A percentile compares a stretch with the other conserved stretches of the same genome.
These are phyloP conservation scores for Ormyrus nitidulus DNA, from an alignment of 2,888 invertebrate genomes.

Conservation along the genomic window DNA sequence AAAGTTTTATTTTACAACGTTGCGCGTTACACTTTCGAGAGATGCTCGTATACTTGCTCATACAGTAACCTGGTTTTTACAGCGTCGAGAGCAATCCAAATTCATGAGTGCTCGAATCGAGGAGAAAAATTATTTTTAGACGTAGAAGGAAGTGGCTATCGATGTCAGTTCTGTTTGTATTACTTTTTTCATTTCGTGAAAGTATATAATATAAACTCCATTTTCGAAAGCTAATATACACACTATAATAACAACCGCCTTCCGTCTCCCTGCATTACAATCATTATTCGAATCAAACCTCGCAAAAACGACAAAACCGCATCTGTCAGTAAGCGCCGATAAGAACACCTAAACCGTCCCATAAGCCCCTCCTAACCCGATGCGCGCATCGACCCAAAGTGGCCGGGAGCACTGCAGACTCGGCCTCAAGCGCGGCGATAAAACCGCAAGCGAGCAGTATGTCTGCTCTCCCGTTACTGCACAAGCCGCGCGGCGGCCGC, in stretches of 20 bases:
- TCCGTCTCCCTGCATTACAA: neutral
- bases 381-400: too few relatives aligned
- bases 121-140: slow-evolving; percentile 32
- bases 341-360: too few relatives aligned
- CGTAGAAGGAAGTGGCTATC: slow-evolving; percentile 17
- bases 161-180: slow-evolving; percentile 7
- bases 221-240: neutral
- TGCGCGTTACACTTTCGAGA: too few relatives aligned
- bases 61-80: slow-evolving; percentile 40
- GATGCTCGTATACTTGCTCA: neutral
- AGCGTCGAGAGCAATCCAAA: slow-evolving; percentile 32
- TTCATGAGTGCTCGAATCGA: slow-evolving; percentile 34
- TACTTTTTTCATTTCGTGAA: neutral
- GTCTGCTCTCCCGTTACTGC: slow-evolving; percentile 66
- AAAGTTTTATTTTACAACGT: too few relatives aligned
- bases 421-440: slow-evolving; percentile 23
- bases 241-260: neutral
- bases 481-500: slow-evolving; percentile 38
- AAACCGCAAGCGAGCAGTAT: slow-evolving; percentile 64
- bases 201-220: neutral
- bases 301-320: too few relatives aligned
- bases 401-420: too few relatives aligned
- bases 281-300: too few relatives aligned
- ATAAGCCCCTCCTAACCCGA: too few relatives aligned
- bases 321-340: too few relatives aligned